Evolutionary conservation across 2,888 invertebrate species (phyloP), one percentile per base, ranked within the genome.

Genomic region (Sisyra nigra): DNA sequence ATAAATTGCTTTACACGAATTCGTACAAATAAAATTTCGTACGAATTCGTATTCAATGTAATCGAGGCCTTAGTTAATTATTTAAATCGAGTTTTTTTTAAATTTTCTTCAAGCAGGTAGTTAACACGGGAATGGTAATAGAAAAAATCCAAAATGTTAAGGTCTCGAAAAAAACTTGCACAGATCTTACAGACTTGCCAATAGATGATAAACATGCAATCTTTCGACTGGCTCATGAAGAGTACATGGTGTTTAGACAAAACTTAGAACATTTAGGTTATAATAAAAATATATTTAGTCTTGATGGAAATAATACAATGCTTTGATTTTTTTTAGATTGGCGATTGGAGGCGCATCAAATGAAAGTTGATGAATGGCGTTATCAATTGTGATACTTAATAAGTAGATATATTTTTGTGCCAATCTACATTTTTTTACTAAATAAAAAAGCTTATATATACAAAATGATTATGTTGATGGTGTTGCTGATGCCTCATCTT

Each of bases 281-380:
- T 24, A 5, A 5, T 24, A 24, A n/a, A n/a, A n/a, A n/a, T n/a
- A n/a, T n/a, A n/a, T n/a, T n/a, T n/a, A n/a, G n/a, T n/a, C n/a
- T n/a, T n/a, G n/a, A n/a, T n/a, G n/a, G n/a, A n/a, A n/a, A n/a
- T n/a, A 24, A 24, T 24, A 24, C 24, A 24, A 24, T 24, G 3
- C 7, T 5, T 24, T 24, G 3, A 24, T 9, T 45, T 43, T 40
- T 55, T 55, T 40, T 48, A 65, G 64, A 57, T 11, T 66, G 65
- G 66, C 55, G 52, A 41, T 52, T 55, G 14, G 52, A 53, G 39
- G 52, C 51, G 8, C 62, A 63, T 50, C 56, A 58, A 3, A 48
- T 66, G n/a, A 46, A 51, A 24, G 43, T 60, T 6, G 60, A 58
- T 10, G 61, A 61, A 42, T 65, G 63, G 58, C 52, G 59, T 48